Conservation (phyloP, 1,140 invertebrate genomes). For the Platyscapa corneri region DNA sequence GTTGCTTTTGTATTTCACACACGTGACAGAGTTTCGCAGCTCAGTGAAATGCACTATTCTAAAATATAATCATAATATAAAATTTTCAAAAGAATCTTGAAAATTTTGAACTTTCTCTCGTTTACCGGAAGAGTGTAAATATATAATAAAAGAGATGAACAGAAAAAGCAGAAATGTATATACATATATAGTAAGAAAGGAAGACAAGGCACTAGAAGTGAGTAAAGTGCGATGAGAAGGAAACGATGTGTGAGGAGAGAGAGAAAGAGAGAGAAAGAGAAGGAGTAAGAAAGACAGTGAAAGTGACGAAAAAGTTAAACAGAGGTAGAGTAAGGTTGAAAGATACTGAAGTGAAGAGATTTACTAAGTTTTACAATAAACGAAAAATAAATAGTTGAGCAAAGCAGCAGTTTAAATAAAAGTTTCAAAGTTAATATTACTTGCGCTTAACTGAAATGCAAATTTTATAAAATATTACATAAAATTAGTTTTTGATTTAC, state of each 20-base stretch:
- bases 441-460: neutral
- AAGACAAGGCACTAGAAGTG: neutral
- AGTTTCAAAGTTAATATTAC: conserved; percentile 5
- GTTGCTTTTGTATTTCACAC: conserved; percentile 6
- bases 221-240: no score
- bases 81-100: neutral
- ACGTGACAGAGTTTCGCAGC: neutral
- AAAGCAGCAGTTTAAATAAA: neutral
- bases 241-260: neutral
- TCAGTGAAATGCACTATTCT: neutral
- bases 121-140: neutral
- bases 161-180: no score
- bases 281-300: neutral
- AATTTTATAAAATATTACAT: conserved; percentile 8
- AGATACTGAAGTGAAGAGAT: neutral
- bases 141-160: neutral
- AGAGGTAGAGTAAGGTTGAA: neutral
- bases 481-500: neutral
- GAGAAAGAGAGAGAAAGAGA: neutral
- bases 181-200: neutral
- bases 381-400: conserved; percentile 19
- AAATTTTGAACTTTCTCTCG: neutral
- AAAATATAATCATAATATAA: neutral
- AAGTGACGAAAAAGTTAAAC: neutral
- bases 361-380: conserved; percentile 17